Evolutionary conservation across 1,140 invertebrate genomes (phyloP), one percentile per base, ranked within the genome.

Genomic region (Vanessa tameamea): DNA sequence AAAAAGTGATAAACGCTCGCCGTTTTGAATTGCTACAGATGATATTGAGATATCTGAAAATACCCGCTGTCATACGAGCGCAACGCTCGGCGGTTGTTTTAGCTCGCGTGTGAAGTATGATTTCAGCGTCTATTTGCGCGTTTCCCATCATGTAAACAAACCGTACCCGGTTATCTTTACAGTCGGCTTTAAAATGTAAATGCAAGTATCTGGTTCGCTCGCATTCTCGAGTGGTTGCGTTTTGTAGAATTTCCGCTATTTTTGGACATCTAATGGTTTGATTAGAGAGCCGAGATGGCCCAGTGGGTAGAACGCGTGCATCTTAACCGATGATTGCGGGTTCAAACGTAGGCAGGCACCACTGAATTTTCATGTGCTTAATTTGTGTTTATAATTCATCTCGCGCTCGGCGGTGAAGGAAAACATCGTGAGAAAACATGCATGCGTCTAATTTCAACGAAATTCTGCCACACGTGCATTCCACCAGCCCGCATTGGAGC

Each of bases 61-160:
- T 73, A 77, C 61, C 51, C 59, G 47, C 67, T 47, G 65, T 76
- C 53, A 70, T 69, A 64, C 48, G 31, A 47, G 65, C 72, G 57
- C 71, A 57, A 59, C 23, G 20, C 16, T 55, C 48, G 31, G 5
- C 9, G 37, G 53, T 31, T 55, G 65, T 43, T 65, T 65, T 11
- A 31, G 26, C 14, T 61, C 64, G 47, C 20, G 50, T 59, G 43
- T 50, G 67, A 72, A 63, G 68, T 73, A 68, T 73, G 64, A 68
- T 68, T 73, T 55, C 66, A 48, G 16, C 16, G 1, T 53, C 74
- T 76, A 76, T 77, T 69, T 73, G 59, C 47, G 53, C 13, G 70
- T 68, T 26, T 55, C n/a, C 43, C 53, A 59, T 59, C 57, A 47
- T 20, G 43, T 59, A 59, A 59, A 59, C 51, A 69, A 47, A 51